Evolutionary conservation across 2,888 invertebrate species (phyloP).

Genomic region (Rhagophthalmus giganteus): DNA sequence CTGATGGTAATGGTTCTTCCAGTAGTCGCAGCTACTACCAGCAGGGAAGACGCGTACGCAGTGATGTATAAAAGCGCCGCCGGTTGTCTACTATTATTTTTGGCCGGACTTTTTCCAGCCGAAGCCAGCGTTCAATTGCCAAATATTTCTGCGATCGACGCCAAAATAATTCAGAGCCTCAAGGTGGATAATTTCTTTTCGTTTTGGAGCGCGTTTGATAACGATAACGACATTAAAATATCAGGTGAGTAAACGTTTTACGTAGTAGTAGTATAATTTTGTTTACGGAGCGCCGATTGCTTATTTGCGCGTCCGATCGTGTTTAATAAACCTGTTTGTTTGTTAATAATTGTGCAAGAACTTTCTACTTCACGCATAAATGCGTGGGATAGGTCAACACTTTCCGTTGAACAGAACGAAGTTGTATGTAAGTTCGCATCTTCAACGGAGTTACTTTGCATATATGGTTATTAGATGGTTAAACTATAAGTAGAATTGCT

Average conservation of each 20-base stretch:
- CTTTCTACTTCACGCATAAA: constrained; percentile 23
- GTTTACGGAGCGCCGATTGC: neutral
- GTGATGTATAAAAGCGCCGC: constrained; percentile 26
- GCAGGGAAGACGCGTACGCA: constrained; percentile 31
- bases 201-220: constrained; percentile 59
- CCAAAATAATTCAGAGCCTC: constrained; percentile 56
- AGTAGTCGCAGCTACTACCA: constrained; percentile 31
- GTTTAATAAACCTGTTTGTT: constrained; percentile 3
- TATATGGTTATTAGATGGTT: constrained; percentile 11
- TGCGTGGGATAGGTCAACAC: constrained; percentile 28
- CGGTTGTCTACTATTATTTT: constrained; percentile 27
- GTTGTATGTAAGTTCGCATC: constrained; percentile 10
- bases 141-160: constrained; percentile 58
- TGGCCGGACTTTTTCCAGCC: constrained; percentile 28
- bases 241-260: constrained; percentile 54
- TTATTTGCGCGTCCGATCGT: neutral
- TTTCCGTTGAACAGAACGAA: constrained; percentile 11
- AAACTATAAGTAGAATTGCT: constrained; percentile 17
- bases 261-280: no score
- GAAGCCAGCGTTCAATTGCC: constrained; percentile 49
- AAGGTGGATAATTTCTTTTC: constrained; percentile 60
- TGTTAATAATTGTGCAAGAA: constrained; percentile 12
- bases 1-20: constrained; percentile 30
- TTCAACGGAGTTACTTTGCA: constrained; percentile 4
- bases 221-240: constrained; percentile 54